phyloP scores from a whole-genome alignment of 2,888 invertebrate species.

The Andrena praecox region DNA sequence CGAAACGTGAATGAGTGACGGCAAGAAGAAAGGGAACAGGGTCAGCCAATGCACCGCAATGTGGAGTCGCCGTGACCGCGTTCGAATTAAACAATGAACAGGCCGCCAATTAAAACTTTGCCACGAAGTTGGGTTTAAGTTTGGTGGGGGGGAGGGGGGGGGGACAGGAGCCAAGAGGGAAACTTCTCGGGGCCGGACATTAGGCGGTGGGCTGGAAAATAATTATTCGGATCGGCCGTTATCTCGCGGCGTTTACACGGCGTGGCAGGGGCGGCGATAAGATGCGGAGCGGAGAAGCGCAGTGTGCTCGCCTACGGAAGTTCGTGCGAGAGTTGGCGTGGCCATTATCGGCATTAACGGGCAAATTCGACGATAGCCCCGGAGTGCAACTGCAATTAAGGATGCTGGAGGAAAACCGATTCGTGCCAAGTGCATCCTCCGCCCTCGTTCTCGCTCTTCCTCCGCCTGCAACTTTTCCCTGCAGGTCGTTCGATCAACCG shows the following conservation, averaged over 20 bases:
- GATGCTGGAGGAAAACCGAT: conserved; percentile 57
- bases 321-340: conserved; percentile 53
- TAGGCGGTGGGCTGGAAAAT: conserved; percentile 49
- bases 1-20: neutral
- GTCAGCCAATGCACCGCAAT: neutral
- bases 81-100: conserved; percentile 42
- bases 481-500: neutral
- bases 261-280: conserved; percentile 52
- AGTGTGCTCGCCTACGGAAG: conserved; percentile 45
- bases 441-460: conserved; percentile 27
- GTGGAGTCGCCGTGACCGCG: conserved; percentile 20
- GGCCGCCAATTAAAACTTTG: conserved; percentile 46
- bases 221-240: conserved; percentile 54
- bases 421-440: conserved; percentile 66
- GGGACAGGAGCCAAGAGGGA: neutral
- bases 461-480: conserved; percentile 14
- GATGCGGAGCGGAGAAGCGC: conserved; percentile 28
- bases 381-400: conserved; percentile 67
- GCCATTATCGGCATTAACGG: conserved; percentile 72
- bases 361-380: conserved; percentile 67
- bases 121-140: neutral
- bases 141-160: too few relatives aligned
- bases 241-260: conserved; percentile 55
- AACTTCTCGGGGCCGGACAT: conserved; percentile 32
- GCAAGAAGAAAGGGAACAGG: neutral